phyloP scores from a whole-genome alignment of 2,888 invertebrate genomes.

The Patella caerulea region DNA sequence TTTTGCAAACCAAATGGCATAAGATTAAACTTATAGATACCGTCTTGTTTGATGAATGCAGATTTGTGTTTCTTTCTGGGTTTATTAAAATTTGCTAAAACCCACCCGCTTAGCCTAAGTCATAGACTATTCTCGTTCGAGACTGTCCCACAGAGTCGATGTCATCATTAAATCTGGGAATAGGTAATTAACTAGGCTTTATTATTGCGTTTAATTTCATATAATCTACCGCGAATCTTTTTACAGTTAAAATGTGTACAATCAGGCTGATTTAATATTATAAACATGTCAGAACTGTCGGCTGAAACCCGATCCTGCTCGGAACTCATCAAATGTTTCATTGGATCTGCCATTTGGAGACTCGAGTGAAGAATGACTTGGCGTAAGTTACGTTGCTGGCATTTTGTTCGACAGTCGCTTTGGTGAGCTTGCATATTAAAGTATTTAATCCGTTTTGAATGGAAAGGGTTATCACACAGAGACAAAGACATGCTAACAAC shows the following conservation, averaged over 20 bases:
- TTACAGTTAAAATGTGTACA: constrained; percentile 30
- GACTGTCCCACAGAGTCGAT: constrained; percentile 33
- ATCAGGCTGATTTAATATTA: constrained; percentile 20
- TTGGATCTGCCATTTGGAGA: too few species aligned
- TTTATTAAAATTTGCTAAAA: constrained; percentile 36
- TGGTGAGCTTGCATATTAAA: too few species aligned
- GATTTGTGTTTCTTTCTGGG: constrained; percentile 29
- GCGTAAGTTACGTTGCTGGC: too few species aligned
- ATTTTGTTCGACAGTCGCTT: too few species aligned
- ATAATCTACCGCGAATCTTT: constrained; percentile 40
- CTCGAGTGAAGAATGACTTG: too few species aligned
- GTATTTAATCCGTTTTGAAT: too few species aligned
- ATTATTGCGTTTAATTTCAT: constrained; percentile 33
- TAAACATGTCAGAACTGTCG: too few species aligned
- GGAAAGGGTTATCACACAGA: too few species aligned
- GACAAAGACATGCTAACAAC: too few species aligned
- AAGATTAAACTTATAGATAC: constrained; percentile 32
- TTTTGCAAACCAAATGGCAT: constrained; percentile 44
- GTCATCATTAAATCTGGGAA: constrained; percentile 35
- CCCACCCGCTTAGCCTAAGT: constrained; percentile 28
- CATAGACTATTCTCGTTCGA: constrained; percentile 23
- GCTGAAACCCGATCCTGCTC: too few species aligned
- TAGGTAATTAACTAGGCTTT: constrained; percentile 30
- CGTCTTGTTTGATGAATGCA: constrained; percentile 38
- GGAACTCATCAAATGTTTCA: too few species aligned